Evolutionary conservation across 2,888 invertebrate genomes (phyloP).

Genomic region (Allygus modestus): DNA sequence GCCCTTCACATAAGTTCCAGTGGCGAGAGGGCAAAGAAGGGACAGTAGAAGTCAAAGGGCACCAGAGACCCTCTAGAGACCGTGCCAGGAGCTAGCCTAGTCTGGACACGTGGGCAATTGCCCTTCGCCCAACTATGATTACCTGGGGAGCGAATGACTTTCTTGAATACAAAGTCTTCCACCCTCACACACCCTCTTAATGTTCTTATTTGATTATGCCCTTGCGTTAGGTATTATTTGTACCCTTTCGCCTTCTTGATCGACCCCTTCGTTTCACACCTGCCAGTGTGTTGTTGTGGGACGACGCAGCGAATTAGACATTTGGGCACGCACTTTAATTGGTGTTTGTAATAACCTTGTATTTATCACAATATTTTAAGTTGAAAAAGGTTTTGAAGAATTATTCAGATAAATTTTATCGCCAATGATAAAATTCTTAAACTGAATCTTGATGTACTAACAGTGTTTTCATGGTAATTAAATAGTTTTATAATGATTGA

Average conservation of each 20-base stretch:
- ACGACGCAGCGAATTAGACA: neutral
- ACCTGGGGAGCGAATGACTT: constrained; percentile 14
- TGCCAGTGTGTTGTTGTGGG: neutral
- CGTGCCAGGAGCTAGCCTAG: neutral
- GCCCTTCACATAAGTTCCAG: neutral
- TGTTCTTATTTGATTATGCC: constrained; percentile 29
- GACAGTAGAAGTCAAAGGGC: constrained; percentile 4
- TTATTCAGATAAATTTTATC: too few relatives aligned
- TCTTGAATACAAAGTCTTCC: constrained; percentile 20
- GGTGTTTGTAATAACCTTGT: too few relatives aligned
- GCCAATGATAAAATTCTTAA: too few relatives aligned
- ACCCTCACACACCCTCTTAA: constrained; percentile 29
- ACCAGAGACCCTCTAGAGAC: neutral
- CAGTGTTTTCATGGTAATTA: too few relatives aligned
- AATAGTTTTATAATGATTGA: too few relatives aligned
- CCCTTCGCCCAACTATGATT: constrained; percentile 31
- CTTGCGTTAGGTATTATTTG: constrained; percentile 31
- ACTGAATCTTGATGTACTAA: too few relatives aligned
- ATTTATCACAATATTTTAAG: too few relatives aligned
- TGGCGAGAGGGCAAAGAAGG: constrained; percentile 15
- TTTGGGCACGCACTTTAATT: neutral
- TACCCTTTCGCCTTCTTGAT: neutral
- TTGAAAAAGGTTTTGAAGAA: too few relatives aligned
- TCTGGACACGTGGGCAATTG: neutral
- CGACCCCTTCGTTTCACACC: neutral